Evolutionary conservation across 2,113 vertebrate genomes (phyloP), one percentile per base, ranked within the genome.

Genomic region (Centrocercus urophasianus): DNA sequence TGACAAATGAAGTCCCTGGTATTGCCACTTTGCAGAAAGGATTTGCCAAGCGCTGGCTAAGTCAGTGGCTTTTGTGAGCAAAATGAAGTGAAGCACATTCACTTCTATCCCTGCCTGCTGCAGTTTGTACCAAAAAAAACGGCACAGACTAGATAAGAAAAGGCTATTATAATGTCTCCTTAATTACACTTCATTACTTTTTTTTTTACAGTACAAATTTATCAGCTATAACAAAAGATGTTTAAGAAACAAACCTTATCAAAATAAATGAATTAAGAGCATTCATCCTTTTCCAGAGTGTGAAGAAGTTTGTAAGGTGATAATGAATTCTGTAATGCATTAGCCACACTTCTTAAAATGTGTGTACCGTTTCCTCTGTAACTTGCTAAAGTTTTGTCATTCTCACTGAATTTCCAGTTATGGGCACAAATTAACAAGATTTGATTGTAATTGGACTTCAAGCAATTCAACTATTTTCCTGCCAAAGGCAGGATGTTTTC

Each of bases 221-320:
- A 86, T 42, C 91, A 93, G 90, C 91, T 91, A 27, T 93, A 93
- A 94, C 93, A 91, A 96, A 96, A 86, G 83, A 89, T 88, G 79
- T 94, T 94, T 90, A 93, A 86, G 91, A 94, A 88, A 73, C 63
- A 87, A 91, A 75, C 54, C 92, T 84, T 94, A 75, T 94, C 93
- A 96, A 95, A 96, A 94, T 91, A 93, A 92, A 93, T 85, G 73
- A 95, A 95, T 96, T 95, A 94, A 90, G 87, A 96, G 83, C 81
- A 89, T 89, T 92, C 82, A 93, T 96, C 61, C 85, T 83, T 84
- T 86, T 67, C 30, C 21, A 71, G 76, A 92, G 90, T 47, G 83
- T 50, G 75, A 92, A 89, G 66, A 83, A 89, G 70, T 95, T 92
- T 78, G 57, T 52, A 50, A 93, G 52, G 93, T 67, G 75, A 80